These are phyloP conservation scores for Drosophila busckii DNA, from an alignment of 1,140 invertebrate species.

Conservation along the genomic window DNA sequence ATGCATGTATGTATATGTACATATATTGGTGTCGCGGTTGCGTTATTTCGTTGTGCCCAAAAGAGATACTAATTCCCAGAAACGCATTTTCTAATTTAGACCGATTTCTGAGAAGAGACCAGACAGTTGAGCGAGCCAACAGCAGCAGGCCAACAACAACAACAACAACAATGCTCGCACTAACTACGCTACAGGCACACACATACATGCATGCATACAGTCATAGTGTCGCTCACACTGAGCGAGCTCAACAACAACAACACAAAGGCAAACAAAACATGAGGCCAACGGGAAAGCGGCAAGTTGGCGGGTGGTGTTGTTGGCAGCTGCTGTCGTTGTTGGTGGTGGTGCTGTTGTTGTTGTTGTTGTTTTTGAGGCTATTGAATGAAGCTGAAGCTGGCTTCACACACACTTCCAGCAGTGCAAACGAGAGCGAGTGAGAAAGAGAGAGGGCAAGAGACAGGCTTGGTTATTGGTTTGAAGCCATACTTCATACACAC, in stretches of 20 bases:
- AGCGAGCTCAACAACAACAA: conserved; percentile 34
- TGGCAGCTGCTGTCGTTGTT: conserved; percentile 52
- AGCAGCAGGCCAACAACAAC: conserved; percentile 49
- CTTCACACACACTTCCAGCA: conserved; percentile 38
- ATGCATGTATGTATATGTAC: conserved; percentile 32
- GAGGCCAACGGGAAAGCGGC: conserved; percentile 30
- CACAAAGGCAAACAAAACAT: conserved; percentile 13
- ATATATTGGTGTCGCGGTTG: conserved; percentile 48
- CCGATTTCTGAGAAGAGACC: conserved; percentile 78
- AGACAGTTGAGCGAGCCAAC: conserved; percentile 44
- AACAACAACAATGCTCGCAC: conserved; percentile 49
- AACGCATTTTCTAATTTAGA: conserved; percentile 79
- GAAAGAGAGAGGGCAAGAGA: conserved; percentile 31
- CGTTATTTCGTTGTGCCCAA: conserved; percentile 59
- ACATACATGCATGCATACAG: conserved; percentile 8
- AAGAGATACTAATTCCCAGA: conserved; percentile 78
- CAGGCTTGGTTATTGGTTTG: conserved; percentile 53
- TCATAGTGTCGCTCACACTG: conserved; percentile 22
- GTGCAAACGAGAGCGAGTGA: conserved; percentile 3
- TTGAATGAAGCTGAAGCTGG: conserved; percentile 71
- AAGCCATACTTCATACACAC: conserved; percentile 63
- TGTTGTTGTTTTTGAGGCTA: conserved; percentile 41
- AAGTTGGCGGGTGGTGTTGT: conserved; percentile 51
- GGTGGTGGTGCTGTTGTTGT: conserved; percentile 19
- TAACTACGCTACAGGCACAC: conserved; percentile 23